Evolutionary conservation across 2,797 vertebrate genomes (phyloP).

Genomic region (Enteromius treurensis): DNA sequence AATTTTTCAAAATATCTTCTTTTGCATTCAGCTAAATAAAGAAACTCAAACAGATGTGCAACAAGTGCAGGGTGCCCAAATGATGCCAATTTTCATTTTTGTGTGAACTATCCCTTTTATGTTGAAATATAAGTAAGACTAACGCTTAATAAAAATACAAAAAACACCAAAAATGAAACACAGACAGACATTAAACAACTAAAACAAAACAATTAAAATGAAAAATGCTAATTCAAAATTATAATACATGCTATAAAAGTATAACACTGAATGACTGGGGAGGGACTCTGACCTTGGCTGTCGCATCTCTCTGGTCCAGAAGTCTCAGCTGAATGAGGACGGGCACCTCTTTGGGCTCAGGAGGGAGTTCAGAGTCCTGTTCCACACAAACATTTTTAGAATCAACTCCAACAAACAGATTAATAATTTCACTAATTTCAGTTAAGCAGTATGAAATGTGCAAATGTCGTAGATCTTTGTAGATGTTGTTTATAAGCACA

Average conservation of each 20-base stretch:
- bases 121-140: neutral
- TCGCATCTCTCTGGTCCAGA: constrained; percentile 84
- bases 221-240: neutral
- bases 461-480: too few species aligned
- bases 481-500: neutral
- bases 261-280: neutral
- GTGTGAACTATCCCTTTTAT: neutral
- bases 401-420: neutral
- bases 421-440: neutral
- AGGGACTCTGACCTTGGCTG: constrained; percentile 76
- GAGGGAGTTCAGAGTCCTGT: constrained; percentile 68
- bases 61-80: neutral
- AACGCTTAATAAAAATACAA: neutral
- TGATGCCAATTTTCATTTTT: neutral
- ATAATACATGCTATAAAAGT: too few species aligned
- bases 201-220: neutral
- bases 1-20: neutral
- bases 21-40: neutral
- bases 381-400: constrained; percentile 47
- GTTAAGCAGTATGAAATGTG: neutral
- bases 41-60: neutral
- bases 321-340: constrained; percentile 80
- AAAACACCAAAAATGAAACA: neutral
- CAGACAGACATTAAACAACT: neutral
- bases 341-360: constrained; percentile 80